Percentiles rank a stretch among this genome's conserved stretches.
Conservation (phyloP, 2,888 invertebrate genomes). For the Drymonia ruficornis region DNA sequence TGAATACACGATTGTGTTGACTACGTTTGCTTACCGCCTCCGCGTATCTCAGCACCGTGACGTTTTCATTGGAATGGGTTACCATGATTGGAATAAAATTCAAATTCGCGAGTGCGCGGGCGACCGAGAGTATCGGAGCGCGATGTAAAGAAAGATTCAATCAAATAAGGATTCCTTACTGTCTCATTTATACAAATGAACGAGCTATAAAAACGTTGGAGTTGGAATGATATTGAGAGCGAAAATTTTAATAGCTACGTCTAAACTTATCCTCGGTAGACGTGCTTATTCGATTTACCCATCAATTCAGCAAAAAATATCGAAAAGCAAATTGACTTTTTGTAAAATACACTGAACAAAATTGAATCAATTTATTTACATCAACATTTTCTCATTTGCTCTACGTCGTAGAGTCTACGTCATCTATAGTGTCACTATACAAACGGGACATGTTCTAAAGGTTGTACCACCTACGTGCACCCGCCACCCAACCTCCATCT, state of each 20-base stretch:
- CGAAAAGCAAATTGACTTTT: too few species aligned
- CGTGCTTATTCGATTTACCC: neutral
- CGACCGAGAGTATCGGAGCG: neutral
- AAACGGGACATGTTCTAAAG: too few species aligned
- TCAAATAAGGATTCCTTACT: conserved; percentile 7
- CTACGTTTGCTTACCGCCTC: conserved; percentile 4
- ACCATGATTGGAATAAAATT: conserved; percentile 8
- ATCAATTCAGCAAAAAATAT: neutral
- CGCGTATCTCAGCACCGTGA: neutral
- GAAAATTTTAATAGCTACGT: neutral
- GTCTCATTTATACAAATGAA: conserved; percentile 7
- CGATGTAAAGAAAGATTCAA: conserved; percentile 4
- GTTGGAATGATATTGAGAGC: neutral
- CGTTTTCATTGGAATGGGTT: conserved; percentile 5
- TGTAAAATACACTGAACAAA: too few species aligned
- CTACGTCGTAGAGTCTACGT: too few species aligned
- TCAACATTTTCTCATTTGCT: too few species aligned
- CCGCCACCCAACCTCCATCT: too few species aligned
- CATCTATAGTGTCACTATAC: too few species aligned
- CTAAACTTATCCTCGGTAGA: neutral
- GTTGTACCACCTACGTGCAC: too few species aligned
- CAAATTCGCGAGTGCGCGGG: conserved; percentile 1
- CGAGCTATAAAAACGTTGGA: conserved; percentile 4
- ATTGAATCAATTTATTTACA: too few species aligned
- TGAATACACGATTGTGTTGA: conserved; percentile 10